Percentiles rank a stretch among this genome's conserved stretches.
These are phyloP conservation scores for Orestias chungarensis DNA, from an alignment of 2,797 vertebrate genomes.

Conservation along the genomic window DNA sequence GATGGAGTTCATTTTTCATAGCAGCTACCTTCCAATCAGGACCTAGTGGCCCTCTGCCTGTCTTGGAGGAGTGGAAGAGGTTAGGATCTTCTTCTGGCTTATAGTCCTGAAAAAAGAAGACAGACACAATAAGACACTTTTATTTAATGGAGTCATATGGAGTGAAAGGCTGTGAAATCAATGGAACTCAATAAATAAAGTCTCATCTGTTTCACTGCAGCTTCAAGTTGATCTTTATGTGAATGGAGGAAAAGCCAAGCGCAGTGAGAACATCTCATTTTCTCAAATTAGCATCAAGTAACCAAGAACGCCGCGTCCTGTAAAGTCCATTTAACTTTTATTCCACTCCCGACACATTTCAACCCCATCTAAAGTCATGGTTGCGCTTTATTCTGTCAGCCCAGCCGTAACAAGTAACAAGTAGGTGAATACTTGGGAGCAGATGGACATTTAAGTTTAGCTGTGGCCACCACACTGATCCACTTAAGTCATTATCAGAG, in stretches of 20 bases:
- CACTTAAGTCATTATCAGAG: conserved; percentile 77
- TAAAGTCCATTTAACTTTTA: neutral
- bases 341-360: neutral
- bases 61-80: conserved; percentile 91
- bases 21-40: conserved; percentile 92
- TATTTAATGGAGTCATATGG: neutral
- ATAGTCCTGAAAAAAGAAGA: conserved; percentile 85
- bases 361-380: conserved; percentile 17
- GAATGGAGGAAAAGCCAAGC: neutral
- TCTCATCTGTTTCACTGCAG: neutral
- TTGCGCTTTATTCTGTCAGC: conserved; percentile 68
- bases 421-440: conserved; percentile 50
- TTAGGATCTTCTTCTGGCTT: conserved; percentile 92
- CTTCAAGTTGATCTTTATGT: neutral
- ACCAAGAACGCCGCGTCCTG: neutral
- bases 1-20: rapidly evolving
- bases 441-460: conserved; percentile 79
- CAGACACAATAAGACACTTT: neutral
- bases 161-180: neutral
- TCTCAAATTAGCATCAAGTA: neutral
- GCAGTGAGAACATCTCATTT: neutral
- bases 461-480: conserved; percentile 68
- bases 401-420: conserved; percentile 21
- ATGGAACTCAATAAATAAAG: neutral
- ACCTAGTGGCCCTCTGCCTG: conserved; percentile 90